Percentiles rank a stretch among this genome's conserved stretches.
Evolutionary conservation across 2,797 vertebrate species (phyloP).

Genomic region (Phrynocephalus forsythii): DNA sequence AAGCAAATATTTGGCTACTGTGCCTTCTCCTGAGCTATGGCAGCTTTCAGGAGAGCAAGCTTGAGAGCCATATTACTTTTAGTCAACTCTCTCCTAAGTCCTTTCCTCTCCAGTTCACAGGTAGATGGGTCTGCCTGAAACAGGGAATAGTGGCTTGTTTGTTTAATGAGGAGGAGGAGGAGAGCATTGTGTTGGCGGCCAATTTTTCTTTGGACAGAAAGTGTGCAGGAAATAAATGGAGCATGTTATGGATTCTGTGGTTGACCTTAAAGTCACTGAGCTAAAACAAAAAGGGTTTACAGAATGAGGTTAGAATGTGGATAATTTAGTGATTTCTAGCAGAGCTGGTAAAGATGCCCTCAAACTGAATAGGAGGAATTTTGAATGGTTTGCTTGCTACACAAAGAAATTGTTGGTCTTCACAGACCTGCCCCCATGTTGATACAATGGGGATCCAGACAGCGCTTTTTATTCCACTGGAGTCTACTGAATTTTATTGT

Average conservation of each 20-base stretch:
- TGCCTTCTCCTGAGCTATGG: constrained; percentile 1
- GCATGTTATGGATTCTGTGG: not conserved
- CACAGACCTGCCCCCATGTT: not conserved
- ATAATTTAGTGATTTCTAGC: not conserved
- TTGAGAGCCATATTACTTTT: not conserved
- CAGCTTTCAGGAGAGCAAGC: not conserved
- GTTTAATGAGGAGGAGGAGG: not conserved
- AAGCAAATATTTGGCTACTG: not conserved
- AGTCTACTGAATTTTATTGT: too few relatives aligned
- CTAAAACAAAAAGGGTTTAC: constrained; percentile 16
- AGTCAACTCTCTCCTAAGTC: not conserved
- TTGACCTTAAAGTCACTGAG: constrained; percentile 18
- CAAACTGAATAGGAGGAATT: not conserved
- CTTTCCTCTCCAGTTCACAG: not conserved
- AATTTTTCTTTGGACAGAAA: not conserved
- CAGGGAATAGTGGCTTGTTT: not conserved
- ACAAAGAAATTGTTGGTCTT: not conserved
- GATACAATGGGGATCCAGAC: too few relatives aligned
- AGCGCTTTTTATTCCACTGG: too few relatives aligned
- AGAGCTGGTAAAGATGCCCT: not conserved
- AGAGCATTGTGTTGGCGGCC: not conserved
- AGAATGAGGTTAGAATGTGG: not conserved
- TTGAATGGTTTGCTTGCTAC: not conserved
- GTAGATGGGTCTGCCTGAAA: not conserved
- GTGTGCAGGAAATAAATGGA: not conserved